phyloP scores from a whole-genome alignment of 2,888 invertebrate species.

The Cataglyphis cursor region DNA sequence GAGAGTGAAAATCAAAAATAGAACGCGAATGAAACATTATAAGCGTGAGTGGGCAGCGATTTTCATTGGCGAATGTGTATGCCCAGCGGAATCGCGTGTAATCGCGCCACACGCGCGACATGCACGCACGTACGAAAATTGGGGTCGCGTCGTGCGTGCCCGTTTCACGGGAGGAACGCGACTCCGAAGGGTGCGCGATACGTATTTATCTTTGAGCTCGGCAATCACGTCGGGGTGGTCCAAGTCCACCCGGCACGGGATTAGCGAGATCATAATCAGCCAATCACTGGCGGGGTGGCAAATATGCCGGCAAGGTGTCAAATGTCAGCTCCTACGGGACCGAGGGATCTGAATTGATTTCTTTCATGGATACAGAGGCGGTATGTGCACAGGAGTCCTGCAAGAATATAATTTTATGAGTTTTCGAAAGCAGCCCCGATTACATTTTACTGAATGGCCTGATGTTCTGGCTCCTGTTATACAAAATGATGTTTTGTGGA shows the following conservation, averaged over 20 bases:
- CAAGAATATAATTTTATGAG: constrained; percentile 45
- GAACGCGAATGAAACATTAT: constrained; percentile 49
- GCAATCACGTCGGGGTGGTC: constrained; percentile 83
- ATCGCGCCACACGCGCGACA: constrained; percentile 62
- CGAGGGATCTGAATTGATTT: constrained; percentile 76
- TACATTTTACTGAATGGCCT: constrained; percentile 36
- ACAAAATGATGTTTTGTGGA: background rate
- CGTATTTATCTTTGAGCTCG: constrained; percentile 83
- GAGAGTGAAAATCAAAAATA: constrained; percentile 18
- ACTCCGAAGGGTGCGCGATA: constrained; percentile 58
- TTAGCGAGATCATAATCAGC: constrained; percentile 86
- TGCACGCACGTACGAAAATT: constrained; percentile 64
- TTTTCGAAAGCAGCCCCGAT: constrained; percentile 29
- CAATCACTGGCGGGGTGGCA: constrained; percentile 79
- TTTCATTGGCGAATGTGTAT: constrained; percentile 65
- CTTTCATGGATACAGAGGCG: constrained; percentile 51
- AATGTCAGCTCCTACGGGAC: constrained; percentile 81
- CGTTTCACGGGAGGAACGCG: constrained; percentile 60
- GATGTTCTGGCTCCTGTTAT: background rate
- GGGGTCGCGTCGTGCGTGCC: constrained; percentile 65
- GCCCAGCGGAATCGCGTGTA: constrained; percentile 76
- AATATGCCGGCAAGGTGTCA: constrained; percentile 80
- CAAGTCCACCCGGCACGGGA: constrained; percentile 74
- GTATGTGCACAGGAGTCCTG: background rate
- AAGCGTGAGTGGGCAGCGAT: constrained; percentile 67